Base-by-base conservation (phyloP, 2,113 vertebrate genomes). In the Ptilonorhynchus violaceus region DNA sequence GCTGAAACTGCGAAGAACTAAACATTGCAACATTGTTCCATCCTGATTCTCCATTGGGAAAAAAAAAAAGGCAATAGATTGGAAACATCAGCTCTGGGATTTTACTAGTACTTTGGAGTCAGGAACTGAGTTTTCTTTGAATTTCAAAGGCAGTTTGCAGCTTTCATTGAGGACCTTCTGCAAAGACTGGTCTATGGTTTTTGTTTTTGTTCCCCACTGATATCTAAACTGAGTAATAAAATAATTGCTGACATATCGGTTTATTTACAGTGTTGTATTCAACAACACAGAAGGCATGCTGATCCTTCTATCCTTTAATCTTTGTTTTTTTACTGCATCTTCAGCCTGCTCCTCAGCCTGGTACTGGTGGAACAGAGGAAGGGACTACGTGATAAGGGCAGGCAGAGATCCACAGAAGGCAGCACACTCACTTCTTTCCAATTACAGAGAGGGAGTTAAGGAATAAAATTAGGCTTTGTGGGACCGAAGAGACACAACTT, bases 1-100 rank as follows among this genome's bases (percentile, higher is more conserved):
- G 59, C 67, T 80, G 64, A 92, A 95, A 91, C 69, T 58, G 39
- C 11, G 62, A 84, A 86, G 90, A 90, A 88, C 93, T 88, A 94
- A 88, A 80, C 0, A 4, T 94, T 94, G 85, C 90, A 80, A 90
- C 90, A 96, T 80, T 44, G 60, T 85, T 88, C 85, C 83, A 64
- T 60, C 59, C 68, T 6, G 15, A 77, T 62, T 73, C 42, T 84
- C 68, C 35, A 6, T 1, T 59, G 70, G 74, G 18, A n/a, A 77
- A 82, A 93, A 68, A 75, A 77, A 77, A 44, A 49, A 66, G 19
- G 66, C 77, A 79, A 49, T 21, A 69, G 88, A n/a, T 47, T 47
- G 72, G 85, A 96, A 95, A 86, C 82, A 88, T 44, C 39, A 59
- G 39, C 63, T 77, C 59, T 74, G 0, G 22, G 41, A 35, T 90